Evolutionary conservation across 2,797 vertebrate genomes (phyloP), one percentile per base, ranked within the genome.

Genomic region (Rousettus madagascariensis): DNA sequence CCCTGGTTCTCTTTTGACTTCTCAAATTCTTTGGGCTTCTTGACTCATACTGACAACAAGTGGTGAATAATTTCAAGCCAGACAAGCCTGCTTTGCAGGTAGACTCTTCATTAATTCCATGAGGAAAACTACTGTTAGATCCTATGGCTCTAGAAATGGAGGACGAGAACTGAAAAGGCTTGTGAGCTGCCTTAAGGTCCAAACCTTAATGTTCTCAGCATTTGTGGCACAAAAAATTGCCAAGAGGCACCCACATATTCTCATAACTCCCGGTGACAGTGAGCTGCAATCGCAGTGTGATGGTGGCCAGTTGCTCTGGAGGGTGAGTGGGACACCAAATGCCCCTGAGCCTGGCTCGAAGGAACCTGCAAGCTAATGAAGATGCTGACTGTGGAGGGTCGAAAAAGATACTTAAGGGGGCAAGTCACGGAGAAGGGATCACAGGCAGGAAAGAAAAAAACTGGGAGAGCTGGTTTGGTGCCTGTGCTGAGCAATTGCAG

Each of bases 51-150:
- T 59, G 84, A 87, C 30, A 61, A 57, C 43, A 46, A 57, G 17
- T 15, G 51, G 65, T 84, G 57, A 80, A n/a, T 82, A 74, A 84
- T 88, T 74, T 87, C 72, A 96, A 95, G 66, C 26, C 69, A 88
- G 78, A 49, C 4, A 36, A 46, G 72, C 51, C 72, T 85, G 77
- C 43, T 86, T 55, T 83, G n/a, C 17, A 61, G 15, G 13, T 49
- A 24, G 55, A 75, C 49, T 68, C 63, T 15, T 88, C 22, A 46
- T 85, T 59, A 57, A 84, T 43, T 77, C 77, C 79, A 49, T 19
- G 15, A 66, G 72, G 59, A 79, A 85, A 79, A 89, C 33, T 51
- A 38, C 41, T 26, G 7, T 53, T 53, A 53, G 30, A 41, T 86
- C 71, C 13, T 49, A 28, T 55, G 26, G 53, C 30, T n/a, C 90